Percentiles rank a stretch among this genome's conserved stretches.
Evolutionary conservation across 2,113 vertebrate species (phyloP).

Genomic region (Chrysemys picta): DNA sequence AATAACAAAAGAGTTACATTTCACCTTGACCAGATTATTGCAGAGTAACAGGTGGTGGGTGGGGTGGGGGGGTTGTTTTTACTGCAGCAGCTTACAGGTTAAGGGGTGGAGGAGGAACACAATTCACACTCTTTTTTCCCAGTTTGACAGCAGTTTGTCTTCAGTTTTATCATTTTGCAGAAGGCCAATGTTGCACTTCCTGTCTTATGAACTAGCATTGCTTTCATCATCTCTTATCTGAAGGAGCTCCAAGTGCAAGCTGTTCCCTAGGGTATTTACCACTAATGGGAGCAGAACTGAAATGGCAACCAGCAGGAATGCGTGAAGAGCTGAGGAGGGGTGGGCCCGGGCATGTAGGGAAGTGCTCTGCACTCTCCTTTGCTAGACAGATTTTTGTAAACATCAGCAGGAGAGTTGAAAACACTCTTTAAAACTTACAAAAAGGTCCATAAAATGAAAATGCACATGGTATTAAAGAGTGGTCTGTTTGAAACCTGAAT

Average conservation of each 20-base stretch:
- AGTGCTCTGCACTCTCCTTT: background rate
- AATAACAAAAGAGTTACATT: background rate
- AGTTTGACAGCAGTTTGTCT: background rate
- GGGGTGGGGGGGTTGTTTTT: background rate
- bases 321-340: background rate
- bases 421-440: background rate
- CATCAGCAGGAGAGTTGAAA: background rate
- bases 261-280: background rate
- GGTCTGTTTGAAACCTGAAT: background rate
- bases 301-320: background rate
- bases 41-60: background rate
- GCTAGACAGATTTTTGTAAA: background rate
- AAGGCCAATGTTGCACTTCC: background rate
- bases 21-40: conserved; percentile 25
- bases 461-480: background rate
- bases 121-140: background rate
- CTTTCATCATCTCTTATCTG: background rate
- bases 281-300: background rate
- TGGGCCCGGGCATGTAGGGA: background rate
- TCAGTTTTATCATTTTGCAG: background rate
- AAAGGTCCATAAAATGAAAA: background rate
- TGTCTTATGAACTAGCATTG: background rate
- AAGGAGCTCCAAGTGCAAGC: background rate
- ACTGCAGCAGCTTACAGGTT: background rate
- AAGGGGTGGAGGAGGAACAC: background rate